Percentiles rank a stretch among this genome's conserved stretches.
Evolutionary conservation across 2,888 invertebrate species (phyloP).

Genomic region (Celastrina argiolus): DNA sequence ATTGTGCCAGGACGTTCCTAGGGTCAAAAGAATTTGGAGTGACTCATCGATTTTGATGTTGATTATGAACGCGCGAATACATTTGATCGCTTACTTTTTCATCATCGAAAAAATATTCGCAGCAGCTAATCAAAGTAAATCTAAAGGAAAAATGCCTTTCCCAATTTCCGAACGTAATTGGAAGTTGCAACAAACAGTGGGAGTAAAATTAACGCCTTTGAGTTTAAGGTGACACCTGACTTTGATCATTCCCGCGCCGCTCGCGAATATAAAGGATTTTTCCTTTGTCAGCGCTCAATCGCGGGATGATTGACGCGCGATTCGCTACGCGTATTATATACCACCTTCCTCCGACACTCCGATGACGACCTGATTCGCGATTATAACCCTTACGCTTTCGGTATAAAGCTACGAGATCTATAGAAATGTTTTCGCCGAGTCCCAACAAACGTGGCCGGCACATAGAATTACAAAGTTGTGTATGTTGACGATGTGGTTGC

Average conservation of each 20-base stretch:
- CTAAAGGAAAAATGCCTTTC: conserved; percentile 15
- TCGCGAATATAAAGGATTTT: conserved; percentile 66
- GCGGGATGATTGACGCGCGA: conserved; percentile 70
- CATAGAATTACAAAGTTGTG: conserved; percentile 35
- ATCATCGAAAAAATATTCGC: background rate
- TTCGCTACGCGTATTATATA: conserved; percentile 62
- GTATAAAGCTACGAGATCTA: conserved; percentile 25
- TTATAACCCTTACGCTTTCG: conserved; percentile 31
- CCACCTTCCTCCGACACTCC: conserved; percentile 30
- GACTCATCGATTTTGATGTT: no score
- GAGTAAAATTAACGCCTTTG: conserved; percentile 63
- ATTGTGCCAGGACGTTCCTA: no score
- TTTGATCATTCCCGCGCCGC: conserved; percentile 67
- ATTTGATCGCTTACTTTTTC: no score
- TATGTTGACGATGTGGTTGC: conserved; percentile 1
- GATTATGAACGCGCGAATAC: no score
- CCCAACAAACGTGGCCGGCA: conserved; percentile 34
- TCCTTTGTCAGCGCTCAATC: conserved; percentile 69
- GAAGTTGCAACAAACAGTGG: conserved; percentile 23
- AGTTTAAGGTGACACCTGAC: conserved; percentile 58
- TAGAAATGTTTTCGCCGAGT: conserved; percentile 25
- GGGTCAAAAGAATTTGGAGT: no score
- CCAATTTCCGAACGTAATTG: conserved; percentile 23
- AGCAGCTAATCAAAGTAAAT: conserved; percentile 11
- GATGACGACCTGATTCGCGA: conserved; percentile 21